phyloP scores from a whole-genome alignment of 2,113 vertebrate genomes.

The Macquaria australasica region DNA sequence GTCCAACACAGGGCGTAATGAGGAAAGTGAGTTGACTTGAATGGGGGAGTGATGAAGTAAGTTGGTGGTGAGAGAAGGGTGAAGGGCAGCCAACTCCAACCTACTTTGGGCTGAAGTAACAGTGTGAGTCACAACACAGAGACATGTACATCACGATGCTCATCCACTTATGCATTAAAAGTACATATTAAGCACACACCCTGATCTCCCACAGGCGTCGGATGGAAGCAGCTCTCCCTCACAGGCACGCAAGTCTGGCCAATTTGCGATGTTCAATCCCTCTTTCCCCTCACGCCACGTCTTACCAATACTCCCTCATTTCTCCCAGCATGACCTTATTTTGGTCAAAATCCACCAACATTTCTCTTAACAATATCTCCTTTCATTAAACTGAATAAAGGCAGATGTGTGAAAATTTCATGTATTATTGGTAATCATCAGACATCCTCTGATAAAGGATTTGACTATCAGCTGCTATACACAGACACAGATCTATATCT shows the following conservation, averaged over 20 bases:
- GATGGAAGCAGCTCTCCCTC: conserved; percentile 34
- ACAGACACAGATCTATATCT: conserved; percentile 11
- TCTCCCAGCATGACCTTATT: conserved; percentile 18
- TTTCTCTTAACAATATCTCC: background rate
- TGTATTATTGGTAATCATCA: background rate
- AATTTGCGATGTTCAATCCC: conserved; percentile 27
- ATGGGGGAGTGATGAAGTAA: conserved; percentile 63
- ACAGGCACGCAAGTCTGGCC: conserved; percentile 18
- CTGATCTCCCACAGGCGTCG: conserved; percentile 54
- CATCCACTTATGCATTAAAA: conserved; percentile 50
- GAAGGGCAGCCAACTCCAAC: conserved; percentile 54
- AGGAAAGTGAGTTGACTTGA: conserved; percentile 58
- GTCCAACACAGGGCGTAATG: conserved; percentile 56
- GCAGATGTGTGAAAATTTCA: background rate
- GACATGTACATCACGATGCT: conserved; percentile 32
- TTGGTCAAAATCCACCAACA: conserved; percentile 15
- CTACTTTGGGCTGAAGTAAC: conserved; percentile 60
- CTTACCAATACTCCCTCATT: conserved; percentile 12
- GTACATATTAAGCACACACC: conserved; percentile 50
- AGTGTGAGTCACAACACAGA: conserved; percentile 65
- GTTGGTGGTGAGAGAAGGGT: conserved; percentile 43
- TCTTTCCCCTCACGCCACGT: conserved; percentile 12
- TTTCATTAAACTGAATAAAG: conserved; percentile 16
- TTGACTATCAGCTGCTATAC: conserved; percentile 9
- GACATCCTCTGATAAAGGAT: conserved; percentile 1